Evolutionary conservation across 2,888 invertebrate genomes (phyloP), one percentile per base, ranked within the genome.

Genomic region (Neuroscelio doddi): DNA sequence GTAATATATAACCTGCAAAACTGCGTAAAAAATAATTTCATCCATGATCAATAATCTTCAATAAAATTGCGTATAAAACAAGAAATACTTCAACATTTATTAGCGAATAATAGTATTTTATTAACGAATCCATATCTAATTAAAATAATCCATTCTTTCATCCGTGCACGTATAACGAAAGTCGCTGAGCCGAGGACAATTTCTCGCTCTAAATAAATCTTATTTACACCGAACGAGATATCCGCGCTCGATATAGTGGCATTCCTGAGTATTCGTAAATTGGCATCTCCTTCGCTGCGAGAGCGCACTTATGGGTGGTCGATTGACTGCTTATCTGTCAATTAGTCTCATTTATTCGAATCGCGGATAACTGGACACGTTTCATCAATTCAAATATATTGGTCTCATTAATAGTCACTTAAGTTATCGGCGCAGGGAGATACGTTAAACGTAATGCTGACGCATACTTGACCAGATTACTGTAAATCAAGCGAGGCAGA

Each of bases 241-340:
- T n/a, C n/a, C n/a, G 14, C 17, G 8, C 17, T 39, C 21, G 17
- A 41, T 41, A 41, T 24, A 41, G 3, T 24, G 1, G 15, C 26
- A 27, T 44, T 44, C 27, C 29, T 8, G 12, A 29, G 14, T 27
- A 21, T 21, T 29, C 16, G 27, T 29, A 21, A 26, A 27, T 44
- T 27, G n/a, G 16, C 17, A 8, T 38, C 21, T 38, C 15, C 44
- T 44, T 7, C 44, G 27, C 14, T 14, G 1, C n/a, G n/a, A 5
- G 14, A 27, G 17, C 26, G 27, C 8, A 9, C 29, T 12, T 44
- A 27, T 21, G 29, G 44, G 44, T 44, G 44, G 44, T 27, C 44
- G 15, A 44, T 44, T 27, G 15, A 44, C 44, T 44, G 27, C 44
- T 44, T 44, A 44, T 44, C 44, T 27, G 27, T 27, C 44, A 44